A percentile compares a stretch with the other conserved stretches of the same genome.
Conservation (phyloP, 2,888 invertebrate genomes). For the Cheilosia impressa region DNA sequence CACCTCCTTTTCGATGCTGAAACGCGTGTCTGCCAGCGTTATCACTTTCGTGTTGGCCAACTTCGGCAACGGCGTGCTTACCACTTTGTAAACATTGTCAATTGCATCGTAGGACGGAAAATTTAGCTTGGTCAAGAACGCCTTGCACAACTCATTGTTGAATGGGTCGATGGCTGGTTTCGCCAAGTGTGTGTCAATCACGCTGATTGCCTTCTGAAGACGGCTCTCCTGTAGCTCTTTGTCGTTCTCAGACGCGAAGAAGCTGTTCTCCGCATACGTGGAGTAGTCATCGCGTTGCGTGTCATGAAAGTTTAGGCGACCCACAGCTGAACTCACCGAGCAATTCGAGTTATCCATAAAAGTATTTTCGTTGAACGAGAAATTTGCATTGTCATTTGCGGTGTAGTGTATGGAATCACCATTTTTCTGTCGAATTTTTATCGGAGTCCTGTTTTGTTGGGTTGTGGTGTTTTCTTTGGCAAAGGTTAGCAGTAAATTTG, state of each 20-base stretch:
- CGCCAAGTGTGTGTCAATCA: conserved; percentile 81
- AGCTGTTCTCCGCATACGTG: conserved; percentile 83
- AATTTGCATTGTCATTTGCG: conserved; percentile 81
- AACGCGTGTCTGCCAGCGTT: conserved; percentile 86
- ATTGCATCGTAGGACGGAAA: conserved; percentile 88
- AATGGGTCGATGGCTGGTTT: conserved; percentile 90
- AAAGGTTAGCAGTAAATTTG: conserved; percentile 77
- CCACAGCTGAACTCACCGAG: conserved; percentile 81
- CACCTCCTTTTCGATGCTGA: conserved; percentile 89
- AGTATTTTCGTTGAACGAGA: conserved; percentile 81
- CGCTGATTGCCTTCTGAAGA: conserved; percentile 81
- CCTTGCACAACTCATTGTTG: conserved; percentile 88
- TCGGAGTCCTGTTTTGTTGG: conserved; percentile 71
- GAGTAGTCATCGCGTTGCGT: conserved; percentile 80
- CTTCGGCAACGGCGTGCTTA: conserved; percentile 86
- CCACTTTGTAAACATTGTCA: conserved; percentile 85
- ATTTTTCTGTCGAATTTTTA: conserved; percentile 69
- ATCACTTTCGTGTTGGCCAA: conserved; percentile 85
- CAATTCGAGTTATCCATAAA: conserved; percentile 82
- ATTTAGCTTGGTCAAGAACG: conserved; percentile 89
- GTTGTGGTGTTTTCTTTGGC: conserved; percentile 76
- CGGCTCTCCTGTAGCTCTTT: conserved; percentile 82
- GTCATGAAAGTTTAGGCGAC: conserved; percentile 81
- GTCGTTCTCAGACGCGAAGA: conserved; percentile 83
- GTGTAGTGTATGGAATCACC: conserved; percentile 78